These are phyloP conservation scores for Dascillus cervinus DNA, from an alignment of 2,888 invertebrate species.

Conservation along the genomic window DNA sequence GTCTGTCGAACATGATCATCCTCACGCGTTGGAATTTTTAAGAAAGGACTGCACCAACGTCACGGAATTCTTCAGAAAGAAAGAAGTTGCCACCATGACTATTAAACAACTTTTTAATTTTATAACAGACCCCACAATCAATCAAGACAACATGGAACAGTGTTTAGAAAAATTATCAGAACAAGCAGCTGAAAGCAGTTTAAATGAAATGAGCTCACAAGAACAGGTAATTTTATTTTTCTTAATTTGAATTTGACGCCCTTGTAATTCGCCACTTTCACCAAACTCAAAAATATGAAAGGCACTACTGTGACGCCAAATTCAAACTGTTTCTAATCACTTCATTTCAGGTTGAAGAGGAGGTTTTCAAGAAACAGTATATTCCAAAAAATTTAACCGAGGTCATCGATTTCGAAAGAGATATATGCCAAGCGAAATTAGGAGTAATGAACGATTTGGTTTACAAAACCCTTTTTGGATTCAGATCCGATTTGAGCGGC, in stretches of 20 bases:
- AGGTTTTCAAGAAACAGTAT: conserved; percentile 87
- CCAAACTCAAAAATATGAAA: too few relatives aligned
- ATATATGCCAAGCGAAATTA: conserved; percentile 71
- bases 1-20: conserved; percentile 97
- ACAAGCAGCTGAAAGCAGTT: conserved; percentile 53
- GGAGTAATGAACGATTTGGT: conserved; percentile 66
- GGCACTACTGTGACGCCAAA: too few relatives aligned
- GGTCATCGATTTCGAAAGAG: conserved; percentile 79
- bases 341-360: conserved; percentile 61
- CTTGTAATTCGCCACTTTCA: too few relatives aligned
- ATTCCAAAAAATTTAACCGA: conserved; percentile 91
- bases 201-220: conserved; percentile 60
- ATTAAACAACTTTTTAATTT: conserved; percentile 92
- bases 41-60: conserved; percentile 93
- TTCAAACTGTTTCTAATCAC: too few relatives aligned
- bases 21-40: conserved; percentile 88
- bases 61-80: conserved; percentile 81
- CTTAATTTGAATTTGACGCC: too few relatives aligned
- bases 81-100: conserved; percentile 83
- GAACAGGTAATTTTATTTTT: too few relatives aligned
- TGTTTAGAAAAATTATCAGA: conserved; percentile 69
- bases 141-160: conserved; percentile 70
- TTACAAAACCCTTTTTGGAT: conserved; percentile 81
- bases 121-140: conserved; percentile 86
- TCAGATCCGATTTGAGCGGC: conserved; percentile 72